Evolutionary conservation across 2,113 vertebrate genomes (phyloP), one percentile per base, ranked within the genome.

Genomic region (Cyprinus carpio): DNA sequence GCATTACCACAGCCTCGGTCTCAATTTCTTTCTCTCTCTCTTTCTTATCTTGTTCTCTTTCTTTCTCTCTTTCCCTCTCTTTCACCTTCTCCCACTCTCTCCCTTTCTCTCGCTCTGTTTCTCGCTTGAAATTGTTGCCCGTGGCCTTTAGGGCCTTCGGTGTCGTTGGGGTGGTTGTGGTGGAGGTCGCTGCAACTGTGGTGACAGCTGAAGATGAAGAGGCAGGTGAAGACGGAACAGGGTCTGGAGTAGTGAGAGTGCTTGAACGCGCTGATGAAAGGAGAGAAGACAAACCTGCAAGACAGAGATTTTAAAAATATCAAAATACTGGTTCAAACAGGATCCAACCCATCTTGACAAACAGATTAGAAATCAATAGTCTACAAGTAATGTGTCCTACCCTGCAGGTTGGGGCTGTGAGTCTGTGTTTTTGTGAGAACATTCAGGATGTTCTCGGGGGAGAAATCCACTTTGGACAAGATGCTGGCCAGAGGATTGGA

Each of bases 391-490:
- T 49, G 11, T 11, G 23, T 1, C 83, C 91, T 92, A 98, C 98
- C 96, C 95, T 97, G 95, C 87, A 96, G 71, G 0, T 94, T 90
- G 0, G 95, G 91, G 0, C 94, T 91, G 85, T 95, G 95, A 11
- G 95, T 95, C 93, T 97, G 97, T n/a, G 94, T 96, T 94, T 99
- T 99, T 84, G 97, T 97, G 88, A 99, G 95, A n/a, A 95, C 98
- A 0, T 94, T 98, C 12, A 99, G 91, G 75, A 99, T 98, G 84
- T 96, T 97, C 88, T 98, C 97, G 0, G 97, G 97, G 83, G 96
- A 98, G 90, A 99, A 97, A 91, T 99, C 98, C 23, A 99, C 98
- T 74, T 97, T 97, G 10, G 98, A 99, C 90, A 99, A 93, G 83
- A 99, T 97, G 87, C 96, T 99, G 46, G 97, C 98, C 89, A 99